Conservation (phyloP, 2,797 vertebrate genomes). For the Phrynocephalus forsythii region DNA sequence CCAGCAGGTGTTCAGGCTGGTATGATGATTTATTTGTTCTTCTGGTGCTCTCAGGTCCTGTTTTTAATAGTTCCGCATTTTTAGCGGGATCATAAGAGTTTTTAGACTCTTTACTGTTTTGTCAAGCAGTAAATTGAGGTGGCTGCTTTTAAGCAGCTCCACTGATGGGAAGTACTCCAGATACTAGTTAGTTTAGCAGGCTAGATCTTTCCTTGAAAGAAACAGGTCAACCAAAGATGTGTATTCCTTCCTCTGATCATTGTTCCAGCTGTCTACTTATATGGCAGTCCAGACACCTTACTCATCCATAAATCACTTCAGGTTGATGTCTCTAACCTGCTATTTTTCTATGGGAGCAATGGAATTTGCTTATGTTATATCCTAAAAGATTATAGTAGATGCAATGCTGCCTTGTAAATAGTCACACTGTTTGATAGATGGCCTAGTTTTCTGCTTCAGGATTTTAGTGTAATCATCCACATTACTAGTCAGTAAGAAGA, state of each 20-base stretch:
- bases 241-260: background rate
- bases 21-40: background rate
- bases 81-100: background rate
- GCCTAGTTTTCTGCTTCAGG: background rate
- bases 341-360: background rate
- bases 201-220: background rate
- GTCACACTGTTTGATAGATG: background rate
- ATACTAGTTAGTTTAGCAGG: background rate
- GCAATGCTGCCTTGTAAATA: background rate
- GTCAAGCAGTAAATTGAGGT: background rate
- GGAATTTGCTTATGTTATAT: background rate
- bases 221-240: background rate
- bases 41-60: background rate
- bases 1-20: too few relatives aligned
- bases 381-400: background rate
- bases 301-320: background rate
- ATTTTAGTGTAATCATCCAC: background rate
- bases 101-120: background rate
- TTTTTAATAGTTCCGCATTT: background rate
- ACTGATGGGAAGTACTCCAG: background rate
- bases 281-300: background rate
- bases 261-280: background rate
- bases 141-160: background rate
- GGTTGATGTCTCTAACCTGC: background rate
- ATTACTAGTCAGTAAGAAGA: background rate